Conservation (phyloP, 1,140 invertebrate genomes). For the Proctacanthus coquilletti region DNA sequence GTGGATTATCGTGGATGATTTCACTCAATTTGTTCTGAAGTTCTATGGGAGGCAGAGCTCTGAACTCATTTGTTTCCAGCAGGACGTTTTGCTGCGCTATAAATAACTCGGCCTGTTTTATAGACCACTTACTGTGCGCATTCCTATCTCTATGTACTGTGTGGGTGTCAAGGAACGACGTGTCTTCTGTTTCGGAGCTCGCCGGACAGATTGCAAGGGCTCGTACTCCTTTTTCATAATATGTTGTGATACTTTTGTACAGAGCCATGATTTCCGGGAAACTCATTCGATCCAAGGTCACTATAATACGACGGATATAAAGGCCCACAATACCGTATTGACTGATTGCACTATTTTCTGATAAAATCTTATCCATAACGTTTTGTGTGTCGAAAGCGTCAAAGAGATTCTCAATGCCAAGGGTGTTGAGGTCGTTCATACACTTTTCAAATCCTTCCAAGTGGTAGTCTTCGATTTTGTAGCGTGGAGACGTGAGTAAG, state of each 20-base stretch:
- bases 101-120: conserved; percentile 73
- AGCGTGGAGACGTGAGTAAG: conserved; percentile 37
- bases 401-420: conserved; percentile 42
- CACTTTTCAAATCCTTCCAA: conserved; percentile 36
- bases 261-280: conserved; percentile 62
- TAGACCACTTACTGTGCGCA: conserved; percentile 51
- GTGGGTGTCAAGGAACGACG: conserved; percentile 9
- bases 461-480: conserved; percentile 34
- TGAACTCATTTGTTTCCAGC: conserved; percentile 61
- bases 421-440: conserved; percentile 34
- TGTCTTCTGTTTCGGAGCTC: conserved; percentile 11
- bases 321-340: conserved; percentile 44
- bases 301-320: conserved; percentile 61
- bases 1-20: conserved; percentile 63
- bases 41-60: conserved; percentile 56
- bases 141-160: conserved; percentile 9
- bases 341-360: conserved; percentile 22
- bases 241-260: conserved; percentile 46
- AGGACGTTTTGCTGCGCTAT: conserved; percentile 70
- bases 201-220: conserved; percentile 13
- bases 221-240: conserved; percentile 37
- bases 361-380: conserved; percentile 18
- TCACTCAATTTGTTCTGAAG: conserved; percentile 61
- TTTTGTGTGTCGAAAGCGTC: conserved; percentile 44
- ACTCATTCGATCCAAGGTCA: conserved; percentile 64